Evolutionary conservation across 2,888 invertebrate species (phyloP), one percentile per base, ranked within the genome.

Genomic region (Agriotes lineatus): DNA sequence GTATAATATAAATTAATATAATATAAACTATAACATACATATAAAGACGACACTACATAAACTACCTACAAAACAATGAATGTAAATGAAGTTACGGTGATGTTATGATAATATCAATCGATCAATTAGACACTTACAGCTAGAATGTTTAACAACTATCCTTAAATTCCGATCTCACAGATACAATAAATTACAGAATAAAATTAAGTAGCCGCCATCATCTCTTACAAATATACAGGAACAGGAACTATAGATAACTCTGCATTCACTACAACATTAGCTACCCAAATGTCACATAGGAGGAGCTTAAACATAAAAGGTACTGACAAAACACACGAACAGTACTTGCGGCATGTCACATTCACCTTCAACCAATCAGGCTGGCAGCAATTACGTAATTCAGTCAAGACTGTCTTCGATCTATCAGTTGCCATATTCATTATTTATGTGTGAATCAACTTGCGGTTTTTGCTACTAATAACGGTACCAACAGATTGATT

Each of bases 61-160:
- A 58, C 37, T 56, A 69, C 45, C 48, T 63, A 63, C 58, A 68
- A 35, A 61, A 56, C 30, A 57, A 62, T 62, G 62, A 70, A 70
- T 70, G 70, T 70, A 59, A 68, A 69, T 70, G 63, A 59, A 60
- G 37, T 65, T 69, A 69, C 18, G 52, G 70, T 70, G 72, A 72
- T 70, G 72, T 70, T 65, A 61, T 16, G 60, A 71, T 73, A 72
- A 72, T 72, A 72, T 72, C 72, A 72, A 54, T 70, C 45, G 65
- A 65, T 37, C 30, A 5, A 14, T 65, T 69, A 69, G 39, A 56
- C 25, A 56, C 44, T 60, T 52, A 52, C n/a, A 69, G 48, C 52
- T 60, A 62, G 18, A 37, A 52, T 44, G 63, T 67, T 63, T 62
- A 70, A 70, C 67, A 67, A 67, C 70, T 67, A 67, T 67, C 14